A percentile compares a stretch with the other conserved stretches of the same genome.
These are phyloP conservation scores for Onchidella celtica DNA, from an alignment of 2,888 invertebrate genomes.

Conservation along the genomic window DNA sequence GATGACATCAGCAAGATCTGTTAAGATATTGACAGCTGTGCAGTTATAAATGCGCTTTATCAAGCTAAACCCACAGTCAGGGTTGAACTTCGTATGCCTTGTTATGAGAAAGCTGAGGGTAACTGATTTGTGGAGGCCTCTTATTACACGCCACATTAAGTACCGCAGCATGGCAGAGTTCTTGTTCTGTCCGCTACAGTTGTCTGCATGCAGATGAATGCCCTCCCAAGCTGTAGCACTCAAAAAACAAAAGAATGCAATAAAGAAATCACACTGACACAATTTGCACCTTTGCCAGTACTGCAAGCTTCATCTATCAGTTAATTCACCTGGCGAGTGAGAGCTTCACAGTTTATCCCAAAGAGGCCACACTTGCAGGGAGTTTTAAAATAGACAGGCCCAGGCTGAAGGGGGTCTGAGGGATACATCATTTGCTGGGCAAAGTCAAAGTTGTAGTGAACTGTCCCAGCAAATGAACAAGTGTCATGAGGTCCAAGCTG, in stretches of 20 bases:
- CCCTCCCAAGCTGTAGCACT: constrained; percentile 47
- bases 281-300: constrained; percentile 49
- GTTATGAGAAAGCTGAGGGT: constrained; percentile 40
- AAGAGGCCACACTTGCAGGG: constrained; percentile 62
- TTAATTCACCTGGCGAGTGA: constrained; percentile 52
- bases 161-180: constrained; percentile 49
- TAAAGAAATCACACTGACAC: no score
- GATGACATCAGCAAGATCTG: constrained; percentile 43
- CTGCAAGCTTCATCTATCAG: constrained; percentile 58
- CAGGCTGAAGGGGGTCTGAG: constrained; percentile 59
- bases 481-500: neutral
- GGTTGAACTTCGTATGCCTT: constrained; percentile 55
- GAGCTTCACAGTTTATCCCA: constrained; percentile 57
- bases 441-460: constrained; percentile 60
- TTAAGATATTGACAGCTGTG: constrained; percentile 41
- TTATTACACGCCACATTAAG: constrained; percentile 40
- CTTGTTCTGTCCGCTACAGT: constrained; percentile 50
- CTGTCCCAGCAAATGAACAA: neutral
- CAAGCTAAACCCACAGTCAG: constrained; percentile 55
- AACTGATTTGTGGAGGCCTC: constrained; percentile 23
- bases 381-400: constrained; percentile 60
- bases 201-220: constrained; percentile 40
- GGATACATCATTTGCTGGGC: constrained; percentile 61
- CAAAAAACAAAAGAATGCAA: constrained; percentile 49
- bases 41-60: constrained; percentile 44